Evolutionary conservation across 2,888 invertebrate genomes (phyloP), one percentile per base, ranked within the genome.

Genomic region (Lithophane ornitopus): DNA sequence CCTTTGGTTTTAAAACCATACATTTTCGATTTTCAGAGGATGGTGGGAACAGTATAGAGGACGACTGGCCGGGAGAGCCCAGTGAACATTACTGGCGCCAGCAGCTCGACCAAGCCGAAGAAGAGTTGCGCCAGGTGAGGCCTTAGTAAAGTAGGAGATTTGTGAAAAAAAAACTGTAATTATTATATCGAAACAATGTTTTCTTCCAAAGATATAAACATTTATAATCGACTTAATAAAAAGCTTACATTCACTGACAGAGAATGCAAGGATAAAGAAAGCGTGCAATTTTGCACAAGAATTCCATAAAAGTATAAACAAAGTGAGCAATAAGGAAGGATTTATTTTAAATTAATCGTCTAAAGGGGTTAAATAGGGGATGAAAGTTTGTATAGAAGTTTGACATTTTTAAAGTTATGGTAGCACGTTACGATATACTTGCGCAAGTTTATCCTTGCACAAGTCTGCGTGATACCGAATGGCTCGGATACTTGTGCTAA

Each of bases 21-120:
- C 2, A 28, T 63, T 70, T 41, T 46, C 16, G 0, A 68, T 71
- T 82, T 92, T 34, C 91, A 96, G 96, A 96, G 87, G 96, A 94
- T 66, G 95, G 96, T 74, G 96, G 96, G 39, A 95, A 96, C 89
- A 96, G 93, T 86, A 78, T 95, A 89, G 94, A 93, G 58, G 95
- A 95, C 54, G 93, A 92, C 63, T 97, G 97, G 95, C 96, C 96
- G 22, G 97, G 97, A 86, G 96, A 97, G 84, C 97, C 97, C 52
- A 97, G 95, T 84, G 94, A 96, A 69, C 94, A 97, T 26, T 97
- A 97, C 91, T 97, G 97, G 95, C 94, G 94, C 58, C 90, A 93
- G 69, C 94, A 96, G 81, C 94, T 97, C 54, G 96, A 97, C 85
- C 90, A 93, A 66, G 97, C 97, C 26, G 97, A 97, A 85, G 91